Percentiles rank a stretch among this genome's conserved stretches.
Evolutionary conservation across 2,888 invertebrate genomes (phyloP).

Genomic region (Meteorus cinctellus): DNA sequence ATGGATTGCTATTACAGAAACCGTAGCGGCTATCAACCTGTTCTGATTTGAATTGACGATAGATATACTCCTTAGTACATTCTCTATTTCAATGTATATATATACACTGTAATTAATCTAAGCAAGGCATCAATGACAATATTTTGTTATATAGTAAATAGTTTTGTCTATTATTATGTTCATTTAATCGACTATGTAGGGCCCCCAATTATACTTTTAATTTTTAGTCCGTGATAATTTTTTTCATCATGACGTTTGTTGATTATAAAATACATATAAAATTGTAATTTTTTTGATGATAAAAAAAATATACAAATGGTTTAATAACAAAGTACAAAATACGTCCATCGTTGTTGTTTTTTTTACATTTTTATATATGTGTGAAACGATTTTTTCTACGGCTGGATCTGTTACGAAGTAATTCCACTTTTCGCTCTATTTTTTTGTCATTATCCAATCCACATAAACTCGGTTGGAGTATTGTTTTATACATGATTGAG

Average conservation of each 20-base stretch:
- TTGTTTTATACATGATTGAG: constrained; percentile 18
- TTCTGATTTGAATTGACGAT: constrained; percentile 60
- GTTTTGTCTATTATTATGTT: constrained; percentile 44
- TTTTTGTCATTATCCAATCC: constrained; percentile 39
- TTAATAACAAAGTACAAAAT: constrained; percentile 63
- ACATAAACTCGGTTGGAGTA: constrained; percentile 29
- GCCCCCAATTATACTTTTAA: constrained; percentile 52
- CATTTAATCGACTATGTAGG: constrained; percentile 50
- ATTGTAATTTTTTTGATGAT: constrained; percentile 56
- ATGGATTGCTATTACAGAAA: constrained; percentile 23
- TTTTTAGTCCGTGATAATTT: constrained; percentile 27
- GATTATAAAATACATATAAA: constrained; percentile 64
- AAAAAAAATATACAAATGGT: constrained; percentile 54
- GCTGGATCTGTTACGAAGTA: constrained; percentile 17
- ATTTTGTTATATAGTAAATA: constrained; percentile 54
- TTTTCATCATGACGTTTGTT: constrained; percentile 34
- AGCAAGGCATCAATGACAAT: constrained; percentile 66
- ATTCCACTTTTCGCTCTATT: constrained; percentile 39
- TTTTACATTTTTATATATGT: constrained; percentile 12
- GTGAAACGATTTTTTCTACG: constrained; percentile 6
- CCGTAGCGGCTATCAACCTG: constrained; percentile 21
- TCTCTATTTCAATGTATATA: constrained; percentile 26
- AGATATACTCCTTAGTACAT: constrained; percentile 53
- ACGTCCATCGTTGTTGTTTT: constrained; percentile 60
- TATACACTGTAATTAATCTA: constrained; percentile 61